These are phyloP conservation scores for Drosophila mauritiana DNA, from an alignment of 1,140 invertebrate species.

Conservation along the genomic window DNA sequence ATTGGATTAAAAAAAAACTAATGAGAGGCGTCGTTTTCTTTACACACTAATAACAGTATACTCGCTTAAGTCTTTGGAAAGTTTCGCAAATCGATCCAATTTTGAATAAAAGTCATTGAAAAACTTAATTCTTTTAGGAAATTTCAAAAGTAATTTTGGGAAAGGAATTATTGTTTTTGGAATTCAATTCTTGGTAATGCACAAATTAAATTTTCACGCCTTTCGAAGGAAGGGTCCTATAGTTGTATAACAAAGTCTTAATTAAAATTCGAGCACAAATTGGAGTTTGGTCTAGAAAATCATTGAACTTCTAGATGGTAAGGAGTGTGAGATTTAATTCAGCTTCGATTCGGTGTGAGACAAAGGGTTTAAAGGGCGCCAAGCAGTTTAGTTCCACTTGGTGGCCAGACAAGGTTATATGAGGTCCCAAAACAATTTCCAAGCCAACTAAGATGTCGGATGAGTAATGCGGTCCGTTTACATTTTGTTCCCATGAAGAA, in stretches of 20 bases:
- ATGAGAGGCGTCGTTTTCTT: neutral
- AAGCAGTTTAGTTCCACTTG: constrained; percentile 67
- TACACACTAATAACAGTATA: neutral
- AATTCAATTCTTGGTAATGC: no score
- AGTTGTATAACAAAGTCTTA: constrained; percentile 15
- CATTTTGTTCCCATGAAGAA: constrained; percentile 79
- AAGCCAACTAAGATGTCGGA: constrained; percentile 23
- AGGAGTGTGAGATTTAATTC: neutral
- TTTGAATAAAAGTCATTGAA: neutral
- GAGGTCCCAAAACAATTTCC: constrained; percentile 4
- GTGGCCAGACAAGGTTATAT: constrained; percentile 52
- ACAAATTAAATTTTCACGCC: constrained; percentile 20
- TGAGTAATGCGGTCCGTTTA: constrained; percentile 70
- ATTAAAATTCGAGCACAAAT: constrained; percentile 20
- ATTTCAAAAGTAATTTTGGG: no score
- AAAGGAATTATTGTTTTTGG: no score
- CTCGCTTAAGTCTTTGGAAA: neutral
- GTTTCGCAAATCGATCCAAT: neutral
- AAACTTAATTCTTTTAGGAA: neutral
- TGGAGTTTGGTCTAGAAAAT: constrained; percentile 8
- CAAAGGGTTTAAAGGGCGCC: constrained; percentile 58
- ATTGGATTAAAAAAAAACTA: constrained; percentile 31
- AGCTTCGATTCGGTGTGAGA: constrained; percentile 26
- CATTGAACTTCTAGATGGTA: neutral
- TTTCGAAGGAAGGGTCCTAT: constrained; percentile 1